Percentiles rank a stretch among this genome's conserved stretches.
These are phyloP conservation scores for Calonectris borealis DNA, from an alignment of 2,113 vertebrate species.

Conservation along the genomic window DNA sequence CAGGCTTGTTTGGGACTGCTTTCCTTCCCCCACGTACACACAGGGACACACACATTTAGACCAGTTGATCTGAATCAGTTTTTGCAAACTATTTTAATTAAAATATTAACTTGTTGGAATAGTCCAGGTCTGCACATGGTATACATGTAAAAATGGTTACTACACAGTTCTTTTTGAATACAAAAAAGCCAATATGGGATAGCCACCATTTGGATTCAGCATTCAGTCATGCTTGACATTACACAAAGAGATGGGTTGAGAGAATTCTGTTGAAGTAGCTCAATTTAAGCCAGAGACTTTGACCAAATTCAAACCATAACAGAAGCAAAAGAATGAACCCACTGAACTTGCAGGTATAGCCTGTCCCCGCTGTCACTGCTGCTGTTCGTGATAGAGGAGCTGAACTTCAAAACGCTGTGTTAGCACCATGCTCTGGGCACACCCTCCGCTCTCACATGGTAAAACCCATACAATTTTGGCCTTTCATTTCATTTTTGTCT, in stretches of 20 bases:
- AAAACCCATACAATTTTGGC: background rate
- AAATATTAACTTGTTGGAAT: constrained; percentile 75
- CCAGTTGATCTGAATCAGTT: constrained; percentile 73
- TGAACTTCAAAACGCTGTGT: background rate
- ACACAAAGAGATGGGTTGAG: constrained; percentile 51
- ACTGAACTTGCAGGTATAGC: constrained; percentile 38
- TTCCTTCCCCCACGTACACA: constrained; percentile 19
- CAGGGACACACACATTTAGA: constrained; percentile 68
- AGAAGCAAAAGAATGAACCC: constrained; percentile 52
- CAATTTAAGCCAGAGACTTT: constrained; percentile 57
- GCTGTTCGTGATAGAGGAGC: constrained; percentile 38
- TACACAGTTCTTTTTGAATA: constrained; percentile 64
- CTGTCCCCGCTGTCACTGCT: background rate
- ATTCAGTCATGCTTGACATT: constrained; percentile 62
- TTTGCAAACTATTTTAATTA: constrained; percentile 80
- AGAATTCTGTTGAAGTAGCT: constrained; percentile 60
- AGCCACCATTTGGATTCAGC: constrained; percentile 64
- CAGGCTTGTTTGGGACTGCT: constrained; percentile 12
- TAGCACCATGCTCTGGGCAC: constrained; percentile 37
- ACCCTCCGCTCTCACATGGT: background rate
- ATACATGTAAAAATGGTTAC: constrained; percentile 69
- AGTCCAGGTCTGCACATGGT: constrained; percentile 68
- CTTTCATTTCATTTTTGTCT: background rate
- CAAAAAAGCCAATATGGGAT: constrained; percentile 65
- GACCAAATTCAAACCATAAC: constrained; percentile 38